Percentiles rank a stretch among this genome's conserved stretches.
These are phyloP conservation scores for Hermetia illucens DNA, from an alignment of 1,140 invertebrate species.

Conservation along the genomic window DNA sequence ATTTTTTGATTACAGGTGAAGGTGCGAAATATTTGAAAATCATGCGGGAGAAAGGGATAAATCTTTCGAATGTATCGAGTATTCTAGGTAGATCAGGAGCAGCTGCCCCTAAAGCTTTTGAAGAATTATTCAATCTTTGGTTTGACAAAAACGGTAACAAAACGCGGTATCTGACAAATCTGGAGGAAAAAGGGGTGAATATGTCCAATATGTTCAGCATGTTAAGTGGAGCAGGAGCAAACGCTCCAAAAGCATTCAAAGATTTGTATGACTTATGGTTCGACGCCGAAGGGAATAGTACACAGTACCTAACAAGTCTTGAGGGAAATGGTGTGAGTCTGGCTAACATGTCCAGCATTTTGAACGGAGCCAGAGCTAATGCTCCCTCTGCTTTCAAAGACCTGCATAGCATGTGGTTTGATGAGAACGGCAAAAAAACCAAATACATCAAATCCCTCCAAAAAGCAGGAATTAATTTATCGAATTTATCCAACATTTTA, in stretches of 20 bases:
- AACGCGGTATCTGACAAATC: constrained; percentile 12
- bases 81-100: constrained; percentile 10
- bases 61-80: constrained; percentile 12
- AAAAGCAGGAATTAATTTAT: constrained; percentile 8
- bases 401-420: constrained; percentile 11
- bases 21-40: constrained; percentile 11
- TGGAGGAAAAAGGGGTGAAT: constrained; percentile 11
- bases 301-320: constrained; percentile 13
- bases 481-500: constrained; percentile 15
- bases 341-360: constrained; percentile 14
- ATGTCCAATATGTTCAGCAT: constrained; percentile 14
- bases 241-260: constrained; percentile 10
- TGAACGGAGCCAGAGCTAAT: constrained; percentile 9
- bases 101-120: constrained; percentile 10
- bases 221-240: constrained; percentile 9
- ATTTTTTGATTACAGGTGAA: constrained; percentile 7
- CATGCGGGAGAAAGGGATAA: constrained; percentile 10
- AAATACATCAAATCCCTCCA: constrained; percentile 12
- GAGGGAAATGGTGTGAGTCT: constrained; percentile 11
- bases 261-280: constrained; percentile 14
- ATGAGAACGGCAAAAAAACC: constrained; percentile 11
- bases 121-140: constrained; percentile 13
- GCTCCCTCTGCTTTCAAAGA: constrained; percentile 11
- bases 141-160: constrained; percentile 14
- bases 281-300: constrained; percentile 12